A percentile compares a stretch with the other conserved stretches of the same genome.
phyloP scores from a whole-genome alignment of 2,888 invertebrate genomes.

The Himalopsyche kuldschensis region DNA sequence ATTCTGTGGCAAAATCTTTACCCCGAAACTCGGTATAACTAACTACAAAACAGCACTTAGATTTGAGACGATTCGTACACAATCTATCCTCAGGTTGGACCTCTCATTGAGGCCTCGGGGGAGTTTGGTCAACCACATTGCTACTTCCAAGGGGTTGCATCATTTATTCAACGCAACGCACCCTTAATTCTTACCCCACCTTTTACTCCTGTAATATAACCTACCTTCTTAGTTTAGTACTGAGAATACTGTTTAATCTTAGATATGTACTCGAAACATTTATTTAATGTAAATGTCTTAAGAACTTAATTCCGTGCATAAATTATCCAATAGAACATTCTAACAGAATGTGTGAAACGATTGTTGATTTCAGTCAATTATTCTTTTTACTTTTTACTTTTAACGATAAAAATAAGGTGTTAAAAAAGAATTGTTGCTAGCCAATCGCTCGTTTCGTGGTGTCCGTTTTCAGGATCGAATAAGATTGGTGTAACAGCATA shows the following conservation, averaged over 20 bases:
- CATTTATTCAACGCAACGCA: conserved; percentile 33
- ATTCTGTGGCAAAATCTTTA: not conserved
- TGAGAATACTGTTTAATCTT: not conserved
- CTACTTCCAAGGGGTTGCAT: conserved; percentile 27
- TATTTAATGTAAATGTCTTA: not conserved
- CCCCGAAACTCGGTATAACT: not conserved
- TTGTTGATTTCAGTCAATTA: no score
- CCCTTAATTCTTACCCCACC: conserved; percentile 4
- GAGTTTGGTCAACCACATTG: not conserved
- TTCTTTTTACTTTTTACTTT: no score
- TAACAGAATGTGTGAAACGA: no score
- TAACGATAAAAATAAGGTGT: no score
- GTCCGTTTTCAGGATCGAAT: no score
- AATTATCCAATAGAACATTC: no score
- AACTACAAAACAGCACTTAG: not conserved
- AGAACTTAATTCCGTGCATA: no score
- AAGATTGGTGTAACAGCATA: no score
- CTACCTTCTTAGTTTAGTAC: not conserved
- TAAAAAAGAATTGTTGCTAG: no score
- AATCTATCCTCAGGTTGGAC: not conserved
- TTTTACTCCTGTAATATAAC: not conserved
- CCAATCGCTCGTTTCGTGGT: no score
- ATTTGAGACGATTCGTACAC: not conserved
- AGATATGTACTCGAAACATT: not conserved
- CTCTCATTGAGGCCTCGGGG: not conserved